Evolutionary conservation across 2,113 vertebrate species (phyloP), one percentile per base, ranked within the genome.

Genomic region (Planiliza haematocheilus): DNA sequence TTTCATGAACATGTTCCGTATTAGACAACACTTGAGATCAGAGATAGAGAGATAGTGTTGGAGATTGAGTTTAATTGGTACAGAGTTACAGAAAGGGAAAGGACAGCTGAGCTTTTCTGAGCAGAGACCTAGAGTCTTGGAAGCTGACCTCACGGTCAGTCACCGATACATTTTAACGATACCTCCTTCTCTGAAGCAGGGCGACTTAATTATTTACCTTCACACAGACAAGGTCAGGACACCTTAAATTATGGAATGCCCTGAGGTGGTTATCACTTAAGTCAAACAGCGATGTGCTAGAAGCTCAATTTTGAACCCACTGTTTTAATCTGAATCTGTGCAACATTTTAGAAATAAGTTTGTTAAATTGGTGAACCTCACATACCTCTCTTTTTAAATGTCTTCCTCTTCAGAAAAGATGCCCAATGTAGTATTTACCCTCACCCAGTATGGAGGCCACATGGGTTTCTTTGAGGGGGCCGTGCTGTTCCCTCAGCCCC

Each of bases 401-500:
- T 65, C n/a, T 45, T 68, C 36, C 48, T 21, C 17, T 21, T 14
- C 73, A 95, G 97, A 95, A 87, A 97, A 98, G 75, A 95, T 94
- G 70, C 95, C 96, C 77, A 97, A 97, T 0, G 95, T 98, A 71
- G 93, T 97, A 72, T 96, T 97, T 12, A 95, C 94, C 67, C 92
- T 98, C 78, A 97, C 97, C 0, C 94, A 96, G 50, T 97, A 98
- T 0, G 97, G 97, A 43, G 97, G 97, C 5, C 97, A 99, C 89
- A 92, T 99, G 85, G 97, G 97, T 79, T 99, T 98, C 92, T 99
- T 99, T 7, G 97, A 99, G 84, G 97, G 97, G 0, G 95, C 95
- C 0, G 94, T 97, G 70, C 94, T 99, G 4, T 95, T 98, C 69
- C 97, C 97, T 0, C 94, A 97, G 49, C 96, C 97, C 7, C 95